Base-by-base conservation (phyloP, 2,113 vertebrate genomes). In the Archilochus colubris region DNA sequence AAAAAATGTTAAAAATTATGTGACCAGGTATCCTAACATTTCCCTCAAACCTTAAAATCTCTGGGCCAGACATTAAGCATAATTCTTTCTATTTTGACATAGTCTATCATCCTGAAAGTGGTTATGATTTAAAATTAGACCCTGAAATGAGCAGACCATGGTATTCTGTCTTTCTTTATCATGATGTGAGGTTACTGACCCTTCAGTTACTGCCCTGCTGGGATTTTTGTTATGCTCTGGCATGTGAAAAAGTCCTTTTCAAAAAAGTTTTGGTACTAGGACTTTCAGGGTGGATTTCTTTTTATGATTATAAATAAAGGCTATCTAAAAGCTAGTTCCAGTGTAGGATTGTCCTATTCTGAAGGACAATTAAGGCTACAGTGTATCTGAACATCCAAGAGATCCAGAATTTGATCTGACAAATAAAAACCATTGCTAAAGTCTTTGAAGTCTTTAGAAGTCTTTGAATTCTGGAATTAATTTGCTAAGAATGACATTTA, bases 71-170 rank as follows among this genome's bases (percentile, higher is more conserved):
- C 63, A 33, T 82, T 33, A 86, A 82, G 70, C 31, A 53, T 89
- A 62, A 58, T 89, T 76, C 22, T 72, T 91, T 74, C 59, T 78
- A 55, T 86, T 88, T 94, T 91, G 72, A 74, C 51, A 62, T 33
- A 70, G n/a, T 48, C 73, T 83, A 9, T 66, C 57, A 62, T 82
- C 67, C 62, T 86, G 62, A 82, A 91, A 95, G 67, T 33, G 43
- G 27, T 38, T 62, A 25, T 38, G 59, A 86, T 58, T 90, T 96
- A 94, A 93, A 96, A 88, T 93, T 91, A 90, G 88, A 70, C 28
- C 14, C 61, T 48, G 28, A 38, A 57, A 51, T 40, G 67, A 54
- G 31, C 10, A 87, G 78, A 23, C 18, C 11, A 24, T 78, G 63
- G 53, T 53, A 89, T 91, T 88, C 70, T 91, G 53, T 73, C 70